phyloP scores from a whole-genome alignment of 2,888 invertebrate genomes.

The Agrotis segetum region DNA sequence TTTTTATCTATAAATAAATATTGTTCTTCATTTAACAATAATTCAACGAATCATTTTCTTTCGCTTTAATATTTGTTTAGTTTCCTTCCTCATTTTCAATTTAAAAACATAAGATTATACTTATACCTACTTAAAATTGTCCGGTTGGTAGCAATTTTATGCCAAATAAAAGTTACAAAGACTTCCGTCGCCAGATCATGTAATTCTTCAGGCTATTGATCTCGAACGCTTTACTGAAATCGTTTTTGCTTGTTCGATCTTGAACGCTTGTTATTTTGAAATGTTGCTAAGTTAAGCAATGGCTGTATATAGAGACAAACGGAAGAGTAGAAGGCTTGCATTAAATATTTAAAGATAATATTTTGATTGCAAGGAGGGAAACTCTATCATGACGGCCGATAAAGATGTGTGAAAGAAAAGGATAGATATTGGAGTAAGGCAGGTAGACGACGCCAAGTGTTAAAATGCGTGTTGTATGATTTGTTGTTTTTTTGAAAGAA shows the following conservation, averaged over 20 bases:
- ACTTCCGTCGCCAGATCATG: conserved; percentile 1
- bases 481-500: not conserved
- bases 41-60: not conserved
- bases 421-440: not conserved
- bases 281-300: conserved; percentile 23
- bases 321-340: not conserved
- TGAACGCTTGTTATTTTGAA: conserved; percentile 7
- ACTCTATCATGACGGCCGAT: no score
- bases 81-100: not conserved
- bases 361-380: not conserved
- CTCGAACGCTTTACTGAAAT: conserved; percentile 48
- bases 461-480: no score
- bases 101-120: not conserved
- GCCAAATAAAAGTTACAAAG: conserved; percentile 2
- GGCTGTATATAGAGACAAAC: not conserved
- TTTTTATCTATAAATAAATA: not conserved
- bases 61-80: not conserved
- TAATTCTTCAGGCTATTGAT: conserved; percentile 34
- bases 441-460: not conserved
- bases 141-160: not conserved
- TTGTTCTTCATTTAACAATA: no score
- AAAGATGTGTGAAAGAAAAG: not conserved
- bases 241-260: conserved; percentile 17
- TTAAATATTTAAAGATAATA: not conserved
- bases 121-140: not conserved